Evolutionary conservation across 2,113 vertebrate species (phyloP), one percentile per base, ranked within the genome.

Genomic region (Odontophorus gujanensis): DNA sequence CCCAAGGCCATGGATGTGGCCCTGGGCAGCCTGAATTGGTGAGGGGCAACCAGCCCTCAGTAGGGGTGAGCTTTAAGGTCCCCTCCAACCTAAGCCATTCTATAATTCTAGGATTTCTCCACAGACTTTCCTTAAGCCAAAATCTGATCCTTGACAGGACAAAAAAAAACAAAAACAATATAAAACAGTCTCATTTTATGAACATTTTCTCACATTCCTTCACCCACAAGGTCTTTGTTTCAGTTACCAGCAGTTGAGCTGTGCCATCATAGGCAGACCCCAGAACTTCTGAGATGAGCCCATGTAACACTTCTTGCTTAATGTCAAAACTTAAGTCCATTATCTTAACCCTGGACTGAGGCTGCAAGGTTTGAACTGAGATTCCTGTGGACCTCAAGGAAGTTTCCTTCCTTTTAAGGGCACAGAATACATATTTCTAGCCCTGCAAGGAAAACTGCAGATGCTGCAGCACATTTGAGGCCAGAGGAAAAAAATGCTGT

Each of bases 251-350:
- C 51, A 81, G 57, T 45, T 85, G 80, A 90, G 66, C 80, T 75
- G 91, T 81, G 95, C 85, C 90, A 53, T 48, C 76, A 42, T 47
- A 72, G 42, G 76, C 61, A 87, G 81, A 76, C 85, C 90, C 75
- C 88, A 91, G 83, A 84, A 57, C 68, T 68, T 66, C 73, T 74
- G 69, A 88, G 93, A 91, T 62, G 40, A 88, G 74, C 89, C 85
- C 77, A 96, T 83, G 68, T 83, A 91, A 77, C 59, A 63, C 61
- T 61, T 67, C 2, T 0, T 77, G 67, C 22, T 85, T 75, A 81
- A 36, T 62, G 77, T 74, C 40, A 17, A 14, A 91, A 89, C 68
- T 75, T 3, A 86, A 84, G 65, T 72, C 82, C 76, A 72, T 94
- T 94, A 94, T 90, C 85, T 87, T 83, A 83, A 82, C 77, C 48